These are phyloP conservation scores for Encarsia formosa DNA, from an alignment of 2,888 invertebrate genomes.

Conservation along the genomic window DNA sequence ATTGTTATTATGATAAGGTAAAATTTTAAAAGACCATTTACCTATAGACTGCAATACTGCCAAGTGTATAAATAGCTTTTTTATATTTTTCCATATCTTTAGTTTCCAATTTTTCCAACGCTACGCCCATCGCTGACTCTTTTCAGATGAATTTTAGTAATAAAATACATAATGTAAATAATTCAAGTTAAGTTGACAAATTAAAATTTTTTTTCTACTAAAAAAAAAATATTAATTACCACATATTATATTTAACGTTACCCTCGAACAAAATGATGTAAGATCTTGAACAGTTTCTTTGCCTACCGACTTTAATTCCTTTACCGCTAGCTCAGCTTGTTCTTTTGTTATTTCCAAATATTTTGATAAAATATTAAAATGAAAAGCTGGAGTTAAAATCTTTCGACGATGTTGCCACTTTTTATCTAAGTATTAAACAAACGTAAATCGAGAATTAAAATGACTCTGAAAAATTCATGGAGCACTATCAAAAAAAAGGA, in stretches of 20 bases:
- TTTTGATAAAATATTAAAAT: constrained; percentile 23
- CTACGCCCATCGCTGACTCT: constrained; percentile 24
- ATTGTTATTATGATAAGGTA: background rate
- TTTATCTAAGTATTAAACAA: constrained; percentile 12
- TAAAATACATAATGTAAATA: background rate
- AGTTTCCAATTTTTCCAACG: background rate
- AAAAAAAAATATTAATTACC: constrained; percentile 2
- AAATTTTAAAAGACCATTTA: background rate
- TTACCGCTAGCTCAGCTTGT: background rate
- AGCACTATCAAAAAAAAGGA: too few species aligned
- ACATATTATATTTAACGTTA: constrained; percentile 22
- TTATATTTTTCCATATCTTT: constrained; percentile 8
- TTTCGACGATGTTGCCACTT: constrained; percentile 25
- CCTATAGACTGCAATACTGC: constrained; percentile 5
- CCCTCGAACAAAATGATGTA: constrained; percentile 7
- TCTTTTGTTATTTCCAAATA: constrained; percentile 17
- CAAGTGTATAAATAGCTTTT: constrained; percentile 10
- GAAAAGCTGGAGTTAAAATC: too few species aligned
- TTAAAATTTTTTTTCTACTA: too few species aligned
- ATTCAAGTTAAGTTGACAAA: too few species aligned
- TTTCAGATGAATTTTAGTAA: too few species aligned
- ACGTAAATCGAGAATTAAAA: too few species aligned
- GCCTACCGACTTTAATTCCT: background rate
- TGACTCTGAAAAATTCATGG: too few species aligned
- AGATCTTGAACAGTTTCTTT: constrained; percentile 8